phyloP scores from a whole-genome alignment of 2,797 vertebrate genomes.

The Eurystomus glaucurus region DNA sequence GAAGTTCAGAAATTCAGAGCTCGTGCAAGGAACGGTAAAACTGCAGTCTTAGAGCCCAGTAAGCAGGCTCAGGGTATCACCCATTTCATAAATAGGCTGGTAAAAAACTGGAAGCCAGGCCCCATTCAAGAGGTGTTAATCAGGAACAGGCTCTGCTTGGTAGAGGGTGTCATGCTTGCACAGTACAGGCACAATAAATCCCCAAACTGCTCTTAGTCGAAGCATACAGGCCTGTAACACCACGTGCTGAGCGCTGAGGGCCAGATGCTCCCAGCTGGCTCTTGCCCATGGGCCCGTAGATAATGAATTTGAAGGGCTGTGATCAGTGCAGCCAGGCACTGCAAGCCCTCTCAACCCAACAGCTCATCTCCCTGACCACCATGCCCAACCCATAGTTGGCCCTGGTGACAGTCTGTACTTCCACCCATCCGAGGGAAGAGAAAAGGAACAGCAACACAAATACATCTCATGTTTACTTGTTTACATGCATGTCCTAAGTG shows the following conservation, averaged over 20 bases:
- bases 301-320: neutral
- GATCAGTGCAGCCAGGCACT: neutral
- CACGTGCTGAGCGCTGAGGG: neutral
- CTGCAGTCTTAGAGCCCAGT: neutral
- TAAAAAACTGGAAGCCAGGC: neutral
- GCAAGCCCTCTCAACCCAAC: neutral
- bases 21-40: neutral
- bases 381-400: neutral
- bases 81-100: neutral
- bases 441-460: neutral
- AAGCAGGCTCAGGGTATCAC: neutral
- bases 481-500: slow-evolving; percentile 11
- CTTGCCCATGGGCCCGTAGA: neutral
- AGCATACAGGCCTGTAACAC: neutral
- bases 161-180: neutral
- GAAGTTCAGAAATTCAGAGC: neutral
- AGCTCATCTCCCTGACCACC: neutral
- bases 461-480: neutral
- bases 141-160: neutral
- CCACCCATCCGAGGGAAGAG: rapidly evolving
- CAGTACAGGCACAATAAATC: neutral
- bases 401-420: rapidly evolving
- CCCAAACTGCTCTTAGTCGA: neutral
- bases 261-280: slow-evolving; percentile 63
- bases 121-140: neutral